A percentile compares a stretch with the other conserved stretches of the same genome.
Conservation (phyloP, 2,888 invertebrate species). For the Acanthoscelides obtectus region DNA sequence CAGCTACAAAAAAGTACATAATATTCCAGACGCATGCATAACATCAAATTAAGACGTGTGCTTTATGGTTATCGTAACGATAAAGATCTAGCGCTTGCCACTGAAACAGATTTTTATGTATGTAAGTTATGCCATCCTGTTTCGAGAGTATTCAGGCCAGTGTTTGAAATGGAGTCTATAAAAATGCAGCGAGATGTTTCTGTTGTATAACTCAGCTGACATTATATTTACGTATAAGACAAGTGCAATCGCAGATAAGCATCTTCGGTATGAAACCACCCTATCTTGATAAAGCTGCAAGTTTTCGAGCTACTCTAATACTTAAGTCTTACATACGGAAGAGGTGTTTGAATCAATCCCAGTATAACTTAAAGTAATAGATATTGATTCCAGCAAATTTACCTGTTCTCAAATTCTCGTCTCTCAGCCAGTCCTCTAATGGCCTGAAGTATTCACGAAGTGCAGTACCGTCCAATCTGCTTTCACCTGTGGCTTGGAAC, state of each 20-base stretch:
- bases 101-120: not conserved
- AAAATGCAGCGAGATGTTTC: not conserved
- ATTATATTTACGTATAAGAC: too few relatives aligned
- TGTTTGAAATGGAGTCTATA: not conserved
- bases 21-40: not conserved
- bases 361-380: too few relatives aligned
- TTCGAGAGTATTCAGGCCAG: not conserved
- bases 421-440: constrained; percentile 79
- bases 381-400: too few relatives aligned
- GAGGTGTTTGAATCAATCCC: too few relatives aligned
- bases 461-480: constrained; percentile 73
- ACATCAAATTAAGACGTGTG: not conserved
- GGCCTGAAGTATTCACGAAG: constrained; percentile 84
- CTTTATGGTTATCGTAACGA: not conserved
- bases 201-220: not conserved
- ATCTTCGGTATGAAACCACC: too few relatives aligned
- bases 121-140: not conserved
- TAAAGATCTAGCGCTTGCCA: not conserved
- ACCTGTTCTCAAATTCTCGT: constrained; percentile 74
- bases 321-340: too few relatives aligned
- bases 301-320: too few relatives aligned
- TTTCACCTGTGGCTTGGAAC: constrained; percentile 75
- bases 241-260: too few relatives aligned
- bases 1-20: not conserved
- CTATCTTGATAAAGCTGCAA: too few relatives aligned